Conservation (phyloP, 2,888 invertebrate species). For the Dendrolimus pini region DNA sequence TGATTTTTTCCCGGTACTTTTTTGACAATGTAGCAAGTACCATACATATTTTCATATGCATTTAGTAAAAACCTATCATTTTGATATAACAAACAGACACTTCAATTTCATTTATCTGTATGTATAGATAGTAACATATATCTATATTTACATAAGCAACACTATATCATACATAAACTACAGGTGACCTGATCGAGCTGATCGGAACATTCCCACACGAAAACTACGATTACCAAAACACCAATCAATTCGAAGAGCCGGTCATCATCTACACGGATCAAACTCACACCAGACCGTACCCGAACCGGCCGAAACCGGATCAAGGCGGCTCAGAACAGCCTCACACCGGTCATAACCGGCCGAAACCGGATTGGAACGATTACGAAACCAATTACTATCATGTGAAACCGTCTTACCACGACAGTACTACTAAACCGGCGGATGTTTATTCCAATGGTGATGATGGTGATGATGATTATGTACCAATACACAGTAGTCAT, state of each 20-base stretch:
- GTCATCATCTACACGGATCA: slow-evolving; percentile 67
- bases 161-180: slow-evolving; percentile 30
- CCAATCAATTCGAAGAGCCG: slow-evolving; percentile 67
- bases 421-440: slow-evolving; percentile 38
- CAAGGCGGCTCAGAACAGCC: slow-evolving; percentile 22
- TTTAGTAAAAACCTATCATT: too few relatives aligned
- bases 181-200: slow-evolving; percentile 72
- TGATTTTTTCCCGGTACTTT: too few relatives aligned
- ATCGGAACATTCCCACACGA: slow-evolving; percentile 71
- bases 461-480: slow-evolving; percentile 65
- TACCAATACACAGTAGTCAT: slow-evolving; percentile 49
- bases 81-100: too few relatives aligned
- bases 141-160: background rate
- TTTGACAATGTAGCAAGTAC: too few relatives aligned
- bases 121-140: too few relatives aligned
- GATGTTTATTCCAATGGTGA: slow-evolving; percentile 13
- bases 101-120: too few relatives aligned
- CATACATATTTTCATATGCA: too few relatives aligned
- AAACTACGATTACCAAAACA: slow-evolving; percentile 62
- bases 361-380: slow-evolving; percentile 45
- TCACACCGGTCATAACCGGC: slow-evolving; percentile 27
- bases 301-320: slow-evolving; percentile 31
- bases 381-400: slow-evolving; percentile 55
- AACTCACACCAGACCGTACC: slow-evolving; percentile 47
- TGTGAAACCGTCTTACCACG: slow-evolving; percentile 69